A percentile compares a stretch with the other conserved stretches of the same genome.
phyloP scores from a whole-genome alignment of 2,888 invertebrate genomes.

The Eristalinus aeneus region DNA sequence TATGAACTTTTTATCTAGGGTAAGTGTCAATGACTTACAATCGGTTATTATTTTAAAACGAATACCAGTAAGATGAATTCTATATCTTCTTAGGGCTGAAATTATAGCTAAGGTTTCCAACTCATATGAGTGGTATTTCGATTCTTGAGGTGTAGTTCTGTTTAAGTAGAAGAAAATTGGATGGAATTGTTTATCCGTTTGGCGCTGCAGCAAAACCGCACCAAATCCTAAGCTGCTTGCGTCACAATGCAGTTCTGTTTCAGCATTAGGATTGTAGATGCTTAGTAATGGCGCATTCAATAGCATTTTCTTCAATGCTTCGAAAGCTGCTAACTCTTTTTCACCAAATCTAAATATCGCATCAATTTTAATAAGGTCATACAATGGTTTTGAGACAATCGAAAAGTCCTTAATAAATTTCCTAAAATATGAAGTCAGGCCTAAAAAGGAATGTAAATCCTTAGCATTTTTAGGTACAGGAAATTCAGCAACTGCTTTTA shows the following conservation, averaged over 20 bases:
- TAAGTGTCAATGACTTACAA: conserved; percentile 70
- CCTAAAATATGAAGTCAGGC: conserved; percentile 55
- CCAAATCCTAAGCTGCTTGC: too few relatives aligned
- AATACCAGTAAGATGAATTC: conserved; percentile 71
- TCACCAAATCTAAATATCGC: conserved; percentile 42
- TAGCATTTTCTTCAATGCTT: conserved; percentile 41
- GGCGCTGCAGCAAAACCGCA: conserved; percentile 40
- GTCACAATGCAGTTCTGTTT: too few relatives aligned
- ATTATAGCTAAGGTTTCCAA: conserved; percentile 73
- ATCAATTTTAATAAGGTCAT: conserved; percentile 71
- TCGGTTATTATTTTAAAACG: conserved; percentile 73
- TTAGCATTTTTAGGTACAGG: conserved; percentile 64
- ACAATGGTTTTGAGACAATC: conserved; percentile 73
- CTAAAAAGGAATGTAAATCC: conserved; percentile 65
- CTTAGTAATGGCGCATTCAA: conserved; percentile 72
- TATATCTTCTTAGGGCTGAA: conserved; percentile 72
- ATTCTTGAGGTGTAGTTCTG: conserved; percentile 69
- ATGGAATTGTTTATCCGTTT: conserved; percentile 68
- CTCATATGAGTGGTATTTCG: conserved; percentile 74
- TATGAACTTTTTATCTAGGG: conserved; percentile 65
- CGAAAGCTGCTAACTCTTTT: conserved; percentile 29
- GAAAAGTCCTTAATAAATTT: conserved; percentile 73
- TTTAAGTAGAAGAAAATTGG: conserved; percentile 75
- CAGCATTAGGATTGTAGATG: conserved; percentile 72
- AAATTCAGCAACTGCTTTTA: conserved; percentile 28